A percentile compares a stretch with the other conserved stretches of the same genome.
Evolutionary conservation across 64 coral and sea anemone species (phyloP).

Genomic region (Montipora capricornis): DNA sequence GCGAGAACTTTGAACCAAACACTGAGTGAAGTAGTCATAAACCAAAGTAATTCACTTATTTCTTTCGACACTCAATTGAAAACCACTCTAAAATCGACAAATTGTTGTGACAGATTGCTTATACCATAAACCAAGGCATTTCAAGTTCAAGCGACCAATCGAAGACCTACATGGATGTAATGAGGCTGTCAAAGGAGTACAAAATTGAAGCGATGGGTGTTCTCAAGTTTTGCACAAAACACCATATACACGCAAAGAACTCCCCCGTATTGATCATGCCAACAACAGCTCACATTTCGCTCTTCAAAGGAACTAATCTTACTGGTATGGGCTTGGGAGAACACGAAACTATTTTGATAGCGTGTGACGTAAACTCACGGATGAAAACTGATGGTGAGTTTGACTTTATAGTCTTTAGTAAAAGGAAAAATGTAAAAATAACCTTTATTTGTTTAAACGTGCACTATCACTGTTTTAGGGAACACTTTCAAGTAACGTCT

Average conservation of each 20-base stretch:
- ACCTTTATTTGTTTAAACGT: slow-evolving; percentile 3
- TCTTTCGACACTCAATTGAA: too few species aligned
- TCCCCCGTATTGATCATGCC: slow-evolving; percentile 42
- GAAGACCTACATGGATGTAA: slow-evolving; percentile 23
- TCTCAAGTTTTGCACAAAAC: slow-evolving; percentile 36
- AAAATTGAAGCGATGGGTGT: slow-evolving; percentile 54
- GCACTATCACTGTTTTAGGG: slow-evolving; percentile 11
- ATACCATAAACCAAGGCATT: slow-evolving; percentile 3
- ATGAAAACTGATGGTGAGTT: slow-evolving; percentile 47
- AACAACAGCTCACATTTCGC: slow-evolving; percentile 57
- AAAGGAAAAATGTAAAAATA: slow-evolving; percentile 1
- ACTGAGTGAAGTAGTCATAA: too few species aligned
- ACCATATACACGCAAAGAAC: slow-evolving; percentile 11
- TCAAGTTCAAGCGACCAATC: neutral
- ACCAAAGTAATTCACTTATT: too few species aligned
- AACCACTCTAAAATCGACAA: neutral
- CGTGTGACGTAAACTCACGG: slow-evolving; percentile 52
- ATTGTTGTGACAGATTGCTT: slow-evolving; percentile 44
- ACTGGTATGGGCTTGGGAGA: slow-evolving; percentile 52
- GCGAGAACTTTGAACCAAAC: too few species aligned
- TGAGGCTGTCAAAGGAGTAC: slow-evolving; percentile 54
- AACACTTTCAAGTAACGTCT: neutral
- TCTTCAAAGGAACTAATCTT: slow-evolving; percentile 59
- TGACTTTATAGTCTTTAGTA: neutral
- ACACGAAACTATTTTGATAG: slow-evolving; percentile 36